Conservation (phyloP, 2,888 invertebrate genomes). For the Stenodera caucasica region DNA sequence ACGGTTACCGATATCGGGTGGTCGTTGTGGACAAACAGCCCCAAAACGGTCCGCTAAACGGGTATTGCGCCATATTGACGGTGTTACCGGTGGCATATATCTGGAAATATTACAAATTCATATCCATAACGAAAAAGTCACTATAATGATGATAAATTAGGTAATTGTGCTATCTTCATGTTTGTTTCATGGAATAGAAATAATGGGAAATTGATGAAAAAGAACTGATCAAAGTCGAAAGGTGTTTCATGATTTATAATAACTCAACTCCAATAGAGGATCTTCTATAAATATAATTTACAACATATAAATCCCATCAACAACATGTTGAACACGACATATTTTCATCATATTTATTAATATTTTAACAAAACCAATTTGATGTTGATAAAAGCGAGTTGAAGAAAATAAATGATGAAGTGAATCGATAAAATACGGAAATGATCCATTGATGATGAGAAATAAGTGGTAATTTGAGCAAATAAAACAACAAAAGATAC, state of each 20-base stretch:
- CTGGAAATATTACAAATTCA: slow-evolving; percentile 51
- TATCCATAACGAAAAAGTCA: slow-evolving; percentile 5
- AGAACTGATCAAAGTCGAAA: neutral
- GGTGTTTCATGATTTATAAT: neutral
- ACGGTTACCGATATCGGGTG: slow-evolving; percentile 63
- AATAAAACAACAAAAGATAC: neutral
- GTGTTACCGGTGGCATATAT: slow-evolving; percentile 94
- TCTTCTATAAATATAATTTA: neutral
- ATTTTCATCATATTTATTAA: no score
- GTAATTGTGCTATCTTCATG: neutral
- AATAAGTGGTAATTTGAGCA: neutral
- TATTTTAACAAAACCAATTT: no score
- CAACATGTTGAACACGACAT: neutral
- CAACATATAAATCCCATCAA: neutral
- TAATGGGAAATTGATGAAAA: neutral
- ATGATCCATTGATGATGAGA: neutral
- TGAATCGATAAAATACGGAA: neutral
- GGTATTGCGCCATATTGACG: slow-evolving; percentile 82
- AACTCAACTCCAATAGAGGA: neutral
- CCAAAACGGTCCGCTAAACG: slow-evolving; percentile 79
- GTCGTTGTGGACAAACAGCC: slow-evolving; percentile 86
- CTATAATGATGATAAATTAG: neutral
- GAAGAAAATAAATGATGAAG: neutral
- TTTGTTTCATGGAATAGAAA: neutral
- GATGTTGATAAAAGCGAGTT: no score